Conservation (phyloP, 2,888 invertebrate species). For the Nematopogon swammerdamellus region DNA sequence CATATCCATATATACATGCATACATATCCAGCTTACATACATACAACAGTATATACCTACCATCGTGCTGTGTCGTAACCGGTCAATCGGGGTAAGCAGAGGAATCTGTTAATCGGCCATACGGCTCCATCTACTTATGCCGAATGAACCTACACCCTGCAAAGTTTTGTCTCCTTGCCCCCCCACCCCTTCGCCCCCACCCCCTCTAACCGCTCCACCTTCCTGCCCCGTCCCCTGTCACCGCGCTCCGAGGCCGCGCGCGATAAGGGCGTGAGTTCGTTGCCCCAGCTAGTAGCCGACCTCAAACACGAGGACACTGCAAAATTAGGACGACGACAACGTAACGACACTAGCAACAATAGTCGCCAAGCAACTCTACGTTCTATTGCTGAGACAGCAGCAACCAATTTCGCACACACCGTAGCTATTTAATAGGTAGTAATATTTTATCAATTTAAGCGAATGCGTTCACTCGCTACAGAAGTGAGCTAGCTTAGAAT, state of each 20-base stretch:
- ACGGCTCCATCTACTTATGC: too few species aligned
- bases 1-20: too few species aligned
- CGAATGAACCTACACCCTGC: too few species aligned
- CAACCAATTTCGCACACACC: constrained; percentile 18
- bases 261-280: constrained; percentile 58
- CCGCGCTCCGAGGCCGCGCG: constrained; percentile 28
- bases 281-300: constrained; percentile 59
- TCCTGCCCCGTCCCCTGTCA: too few species aligned
- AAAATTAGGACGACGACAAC: constrained; percentile 58
- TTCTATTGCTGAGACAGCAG: constrained; percentile 19
- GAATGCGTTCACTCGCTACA: constrained; percentile 53
- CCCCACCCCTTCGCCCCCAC: too few species aligned
- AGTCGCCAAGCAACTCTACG: constrained; percentile 25
- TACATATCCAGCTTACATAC: too few species aligned
- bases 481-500: constrained; percentile 28
- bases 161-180: too few species aligned
- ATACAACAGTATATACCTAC: too few species aligned
- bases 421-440: constrained; percentile 27
- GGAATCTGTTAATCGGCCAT: too few species aligned
- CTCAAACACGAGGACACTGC: constrained; percentile 71
- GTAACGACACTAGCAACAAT: constrained; percentile 45
- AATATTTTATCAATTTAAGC: constrained; percentile 56
- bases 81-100: too few species aligned
- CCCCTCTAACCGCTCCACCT: too few species aligned
- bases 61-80: too few species aligned